phyloP scores from a whole-genome alignment of 2,113 vertebrate species.

The Ophthalmolycus amberensis region DNA sequence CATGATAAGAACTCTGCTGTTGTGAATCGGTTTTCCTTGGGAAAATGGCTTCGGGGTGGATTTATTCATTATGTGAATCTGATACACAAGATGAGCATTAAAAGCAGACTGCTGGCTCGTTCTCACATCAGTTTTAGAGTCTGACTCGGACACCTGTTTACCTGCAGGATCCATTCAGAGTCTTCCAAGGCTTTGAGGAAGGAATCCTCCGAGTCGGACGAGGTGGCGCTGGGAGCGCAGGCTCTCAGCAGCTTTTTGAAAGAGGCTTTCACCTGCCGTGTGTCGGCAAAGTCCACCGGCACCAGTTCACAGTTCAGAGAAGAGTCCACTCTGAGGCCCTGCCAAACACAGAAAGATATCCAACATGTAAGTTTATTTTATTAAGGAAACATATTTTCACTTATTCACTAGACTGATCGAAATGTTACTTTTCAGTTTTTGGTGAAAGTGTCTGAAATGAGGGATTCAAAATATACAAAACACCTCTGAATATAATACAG shows the following conservation, averaged over 20 bases:
- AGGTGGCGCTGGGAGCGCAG: constrained; percentile 91
- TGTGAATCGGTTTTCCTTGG: constrained; percentile 65
- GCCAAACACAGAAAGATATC: constrained; percentile 41
- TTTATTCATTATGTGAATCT: constrained; percentile 68
- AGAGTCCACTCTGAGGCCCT: constrained; percentile 95
- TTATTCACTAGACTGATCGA: background rate
- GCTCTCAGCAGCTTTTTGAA: constrained; percentile 97
- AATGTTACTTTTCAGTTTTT: background rate
- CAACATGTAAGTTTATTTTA: background rate
- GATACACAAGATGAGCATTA: constrained; percentile 53
- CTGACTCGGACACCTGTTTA: constrained; percentile 60
- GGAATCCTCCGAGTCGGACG: constrained; percentile 89
- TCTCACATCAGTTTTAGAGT: constrained; percentile 49
- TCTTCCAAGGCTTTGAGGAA: constrained; percentile 95
- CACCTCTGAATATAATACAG: background rate
- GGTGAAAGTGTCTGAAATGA: background rate
- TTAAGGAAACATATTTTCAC: background rate
- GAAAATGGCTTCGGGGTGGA: constrained; percentile 56
- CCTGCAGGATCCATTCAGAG: constrained; percentile 97
- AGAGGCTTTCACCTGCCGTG: constrained; percentile 92
- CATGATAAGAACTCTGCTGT: constrained; percentile 49
- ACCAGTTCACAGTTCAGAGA: constrained; percentile 96
- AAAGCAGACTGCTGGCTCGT: constrained; percentile 30
- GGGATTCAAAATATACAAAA: background rate
- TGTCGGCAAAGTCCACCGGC: constrained; percentile 95